A percentile compares a stretch with the other conserved stretches of the same genome.
Conservation (phyloP, 2,113 vertebrate genomes). For the Cinclus mexicanus region DNA sequence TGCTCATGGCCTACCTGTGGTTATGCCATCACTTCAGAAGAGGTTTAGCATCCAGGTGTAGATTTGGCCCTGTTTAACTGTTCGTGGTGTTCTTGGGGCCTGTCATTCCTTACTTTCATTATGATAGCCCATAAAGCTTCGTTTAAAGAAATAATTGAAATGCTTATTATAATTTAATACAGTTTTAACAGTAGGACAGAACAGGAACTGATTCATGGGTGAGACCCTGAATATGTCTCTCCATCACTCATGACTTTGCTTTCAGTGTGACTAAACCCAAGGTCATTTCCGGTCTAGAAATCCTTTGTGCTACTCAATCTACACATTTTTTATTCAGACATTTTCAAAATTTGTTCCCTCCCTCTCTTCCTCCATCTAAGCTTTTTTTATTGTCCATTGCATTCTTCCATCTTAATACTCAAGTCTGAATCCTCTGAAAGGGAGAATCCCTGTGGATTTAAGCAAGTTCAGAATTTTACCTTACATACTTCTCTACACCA, state of each 20-base stretch:
- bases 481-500: not conserved
- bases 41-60: not conserved
- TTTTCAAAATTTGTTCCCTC: not conserved
- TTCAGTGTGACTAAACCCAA: constrained; percentile 18
- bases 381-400: not conserved
- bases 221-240: not conserved
- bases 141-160: not conserved
- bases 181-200: not conserved
- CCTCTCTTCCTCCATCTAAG: not conserved
- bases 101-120: not conserved
- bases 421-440: not conserved
- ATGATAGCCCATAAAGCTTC: not conserved
- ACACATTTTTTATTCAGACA: not conserved
- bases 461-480: not conserved
- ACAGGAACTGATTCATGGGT: not conserved
- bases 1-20: not conserved
- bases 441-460: not conserved
- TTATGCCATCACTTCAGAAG: not conserved
- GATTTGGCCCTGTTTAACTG: not conserved
- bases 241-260: not conserved
- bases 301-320: not conserved
- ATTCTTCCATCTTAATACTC: not conserved
- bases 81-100: not conserved
- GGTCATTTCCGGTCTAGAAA: not conserved
- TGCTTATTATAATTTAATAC: not conserved